A percentile compares a stretch with the other conserved stretches of the same genome.
Evolutionary conservation across 2,113 vertebrate genomes (phyloP).

Genomic region (Lontra canadensis): DNA sequence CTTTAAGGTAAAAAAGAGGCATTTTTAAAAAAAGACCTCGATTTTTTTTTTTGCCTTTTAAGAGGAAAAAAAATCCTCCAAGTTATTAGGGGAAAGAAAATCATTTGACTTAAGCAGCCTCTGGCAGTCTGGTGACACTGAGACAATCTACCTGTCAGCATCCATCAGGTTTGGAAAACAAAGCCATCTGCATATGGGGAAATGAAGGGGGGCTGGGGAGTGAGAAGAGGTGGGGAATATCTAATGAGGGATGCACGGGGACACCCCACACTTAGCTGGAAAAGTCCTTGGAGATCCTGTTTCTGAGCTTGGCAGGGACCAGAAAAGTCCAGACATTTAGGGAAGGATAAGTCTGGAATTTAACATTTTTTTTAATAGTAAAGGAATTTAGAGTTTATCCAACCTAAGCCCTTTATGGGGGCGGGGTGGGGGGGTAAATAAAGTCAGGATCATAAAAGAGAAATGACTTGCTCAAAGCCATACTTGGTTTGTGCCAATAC

Average conservation of each 20-base stretch:
- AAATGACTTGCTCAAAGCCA: not conserved
- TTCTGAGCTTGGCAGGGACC: not conserved
- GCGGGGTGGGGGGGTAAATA: not conserved
- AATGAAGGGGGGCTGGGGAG: not conserved
- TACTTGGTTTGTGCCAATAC: not conserved
- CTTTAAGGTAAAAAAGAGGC: conserved; percentile 68
- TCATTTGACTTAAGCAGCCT: conserved; percentile 72
- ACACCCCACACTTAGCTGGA: not conserved
- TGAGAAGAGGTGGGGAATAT: conserved; percentile 40
- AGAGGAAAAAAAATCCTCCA: conserved; percentile 47
- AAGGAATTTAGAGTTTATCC: not conserved
- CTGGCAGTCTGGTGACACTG: conserved; percentile 70
- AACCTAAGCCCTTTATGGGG: not conserved
- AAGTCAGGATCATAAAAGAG: not conserved
- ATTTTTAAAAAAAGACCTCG: not conserved
- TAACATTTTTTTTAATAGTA: not conserved
- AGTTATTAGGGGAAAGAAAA: conserved; percentile 73
- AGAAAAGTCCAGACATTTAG: not conserved
- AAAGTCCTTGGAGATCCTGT: not conserved
- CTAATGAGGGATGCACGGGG: not conserved
- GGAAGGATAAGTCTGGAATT: not conserved
- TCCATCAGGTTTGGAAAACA: conserved; percentile 74
- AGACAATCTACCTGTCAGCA: conserved; percentile 72
- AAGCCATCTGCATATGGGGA: conserved; percentile 77
- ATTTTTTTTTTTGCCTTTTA: conserved; percentile 60